A percentile compares a stretch with the other conserved stretches of the same genome.
These are phyloP conservation scores for Venusia cambrica DNA, from an alignment of 2,888 invertebrate species.

Conservation along the genomic window DNA sequence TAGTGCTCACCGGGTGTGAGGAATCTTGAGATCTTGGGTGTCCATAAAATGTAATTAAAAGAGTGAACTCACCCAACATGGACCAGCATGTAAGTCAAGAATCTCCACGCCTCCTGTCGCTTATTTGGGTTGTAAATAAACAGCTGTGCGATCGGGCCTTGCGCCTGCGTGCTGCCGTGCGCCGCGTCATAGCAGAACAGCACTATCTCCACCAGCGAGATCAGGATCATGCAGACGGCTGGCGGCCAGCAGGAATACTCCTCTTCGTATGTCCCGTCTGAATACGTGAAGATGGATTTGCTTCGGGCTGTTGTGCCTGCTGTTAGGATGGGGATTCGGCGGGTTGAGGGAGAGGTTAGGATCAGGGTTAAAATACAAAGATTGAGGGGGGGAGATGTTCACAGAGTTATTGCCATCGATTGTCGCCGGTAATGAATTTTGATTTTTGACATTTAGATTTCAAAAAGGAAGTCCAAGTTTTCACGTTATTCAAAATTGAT, in stretches of 20 bases:
- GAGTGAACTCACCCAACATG: slow-evolving; percentile 89
- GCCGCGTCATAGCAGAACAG: slow-evolving; percentile 82
- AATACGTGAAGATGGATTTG: slow-evolving; percentile 64
- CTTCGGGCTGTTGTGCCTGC: slow-evolving; percentile 36
- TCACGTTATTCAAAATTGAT: too few relatives aligned
- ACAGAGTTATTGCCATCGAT: too few relatives aligned
- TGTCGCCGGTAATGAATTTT: too few relatives aligned
- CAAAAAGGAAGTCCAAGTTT: too few relatives aligned
- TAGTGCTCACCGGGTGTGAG: too few relatives aligned
- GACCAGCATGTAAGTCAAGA: slow-evolving; percentile 96
- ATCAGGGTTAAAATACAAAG: slow-evolving; percentile 7
- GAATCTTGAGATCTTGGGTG: too few relatives aligned
- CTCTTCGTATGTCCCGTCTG: slow-evolving; percentile 92
- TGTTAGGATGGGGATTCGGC: slow-evolving; percentile 19
- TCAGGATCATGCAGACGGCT: slow-evolving; percentile 93
- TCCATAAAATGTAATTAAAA: too few relatives aligned
- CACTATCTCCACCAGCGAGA: slow-evolving; percentile 93
- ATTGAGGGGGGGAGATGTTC: neutral
- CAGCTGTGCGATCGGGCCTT: slow-evolving; percentile 89
- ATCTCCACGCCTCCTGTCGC: slow-evolving; percentile 95
- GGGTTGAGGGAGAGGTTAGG: slow-evolving; percentile 12
- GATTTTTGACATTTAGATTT: too few relatives aligned
- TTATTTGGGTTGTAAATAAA: slow-evolving; percentile 94
- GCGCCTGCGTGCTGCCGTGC: slow-evolving; percentile 67
- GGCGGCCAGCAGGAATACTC: slow-evolving; percentile 97